Percentiles rank a stretch among this genome's conserved stretches.
These are phyloP conservation scores for Catamblyrhynchus diadema DNA, from an alignment of 2,797 vertebrate genomes.

Conservation along the genomic window DNA sequence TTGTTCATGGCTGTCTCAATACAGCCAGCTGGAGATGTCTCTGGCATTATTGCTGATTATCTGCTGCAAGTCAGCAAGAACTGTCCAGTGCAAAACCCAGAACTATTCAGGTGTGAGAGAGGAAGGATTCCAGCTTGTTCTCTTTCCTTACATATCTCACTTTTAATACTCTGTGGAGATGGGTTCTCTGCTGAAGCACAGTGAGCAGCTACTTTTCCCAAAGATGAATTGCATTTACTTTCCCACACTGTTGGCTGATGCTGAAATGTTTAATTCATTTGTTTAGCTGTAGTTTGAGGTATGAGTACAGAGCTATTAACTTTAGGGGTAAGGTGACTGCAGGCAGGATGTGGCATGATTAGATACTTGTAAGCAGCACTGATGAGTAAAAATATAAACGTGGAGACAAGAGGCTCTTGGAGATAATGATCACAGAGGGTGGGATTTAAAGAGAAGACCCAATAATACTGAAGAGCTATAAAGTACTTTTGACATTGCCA, in stretches of 20 bases:
- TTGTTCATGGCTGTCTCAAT: neutral
- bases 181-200: neutral
- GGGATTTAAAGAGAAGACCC: constrained; percentile 4
- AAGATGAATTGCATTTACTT: neutral
- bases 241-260: neutral
- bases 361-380: neutral
- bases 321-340: neutral
- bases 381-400: neutral
- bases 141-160: neutral
- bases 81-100: neutral
- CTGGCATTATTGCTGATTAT: neutral
- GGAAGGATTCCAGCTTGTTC: neutral
- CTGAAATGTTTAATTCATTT: neutral
- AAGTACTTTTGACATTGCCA: constrained; percentile 16
- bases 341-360: neutral
- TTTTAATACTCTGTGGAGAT: neutral
- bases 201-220: neutral
- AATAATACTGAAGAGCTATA: neutral
- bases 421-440: constrained; percentile 15
- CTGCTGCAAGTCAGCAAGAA: neutral
- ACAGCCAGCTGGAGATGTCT: neutral
- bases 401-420: neutral
- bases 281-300: neutral
- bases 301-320: neutral
- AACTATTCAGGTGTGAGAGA: neutral